These are phyloP conservation scores for Drosophila tanythrix DNA, from an alignment of 2,888 invertebrate genomes.

Conservation along the genomic window DNA sequence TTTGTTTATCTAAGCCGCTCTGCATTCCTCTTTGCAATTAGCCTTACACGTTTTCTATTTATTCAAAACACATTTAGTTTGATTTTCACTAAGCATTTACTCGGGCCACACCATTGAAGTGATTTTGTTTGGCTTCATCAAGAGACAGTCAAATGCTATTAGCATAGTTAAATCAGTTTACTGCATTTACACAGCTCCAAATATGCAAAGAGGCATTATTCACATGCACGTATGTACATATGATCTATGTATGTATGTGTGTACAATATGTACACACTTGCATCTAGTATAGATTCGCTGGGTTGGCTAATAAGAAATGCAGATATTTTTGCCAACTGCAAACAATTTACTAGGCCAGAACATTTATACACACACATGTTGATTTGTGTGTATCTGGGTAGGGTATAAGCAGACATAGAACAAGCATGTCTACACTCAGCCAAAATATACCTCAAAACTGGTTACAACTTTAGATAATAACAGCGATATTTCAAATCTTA, in stretches of 20 bases:
- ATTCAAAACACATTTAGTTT: conserved; percentile 54
- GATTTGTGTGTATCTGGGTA: conserved; percentile 19
- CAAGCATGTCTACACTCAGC: conserved; percentile 35
- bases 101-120: conserved; percentile 4
- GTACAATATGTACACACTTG: neutral
- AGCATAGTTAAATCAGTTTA: conserved; percentile 54
- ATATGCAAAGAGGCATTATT: conserved; percentile 28
- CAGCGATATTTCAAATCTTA: neutral
- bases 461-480: neutral
- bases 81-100: conserved; percentile 39
- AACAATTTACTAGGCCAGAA: conserved; percentile 61
- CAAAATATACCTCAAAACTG: conserved; percentile 18
- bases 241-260: neutral
- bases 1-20: conserved; percentile 49
- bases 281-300: conserved; percentile 24
- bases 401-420: conserved; percentile 8
- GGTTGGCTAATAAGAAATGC: conserved; percentile 52
- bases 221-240: neutral
- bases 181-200: conserved; percentile 13
- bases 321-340: conserved; percentile 61
- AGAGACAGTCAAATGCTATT: conserved; percentile 55
- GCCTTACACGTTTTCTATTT: conserved; percentile 57
- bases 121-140: conserved; percentile 61
- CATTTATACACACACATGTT: conserved; percentile 18
- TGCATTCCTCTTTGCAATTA: conserved; percentile 46